These are phyloP conservation scores for Sceliomorpha sp. DNA, from an alignment of 2,888 invertebrate genomes.

Conservation along the genomic window DNA sequence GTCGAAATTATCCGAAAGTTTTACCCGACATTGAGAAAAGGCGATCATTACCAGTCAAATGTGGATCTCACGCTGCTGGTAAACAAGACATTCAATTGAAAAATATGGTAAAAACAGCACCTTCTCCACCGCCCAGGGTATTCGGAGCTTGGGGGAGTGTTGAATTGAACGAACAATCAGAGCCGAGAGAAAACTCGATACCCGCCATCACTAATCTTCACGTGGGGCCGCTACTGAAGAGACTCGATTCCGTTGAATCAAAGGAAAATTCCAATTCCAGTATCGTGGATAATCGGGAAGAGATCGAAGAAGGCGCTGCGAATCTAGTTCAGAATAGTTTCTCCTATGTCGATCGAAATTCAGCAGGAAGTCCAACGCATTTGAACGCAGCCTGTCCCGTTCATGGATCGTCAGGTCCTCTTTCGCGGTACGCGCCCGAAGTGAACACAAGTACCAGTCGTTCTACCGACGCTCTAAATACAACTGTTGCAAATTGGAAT, in stretches of 20 bases:
- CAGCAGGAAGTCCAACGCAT: neutral
- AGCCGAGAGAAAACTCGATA: constrained; percentile 58
- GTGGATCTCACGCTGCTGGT: constrained; percentile 32
- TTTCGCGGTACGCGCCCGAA: constrained; percentile 17
- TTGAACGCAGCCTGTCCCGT: too few relatives aligned
- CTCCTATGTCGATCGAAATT: neutral
- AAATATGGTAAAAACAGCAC: constrained; percentile 58
- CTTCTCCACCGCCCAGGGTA: constrained; percentile 88
- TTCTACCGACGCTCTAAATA: too few relatives aligned
- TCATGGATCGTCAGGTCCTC: neutral
- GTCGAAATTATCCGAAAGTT: constrained; percentile 91
- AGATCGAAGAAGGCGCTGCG: neutral
- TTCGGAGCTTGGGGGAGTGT: constrained; percentile 73
- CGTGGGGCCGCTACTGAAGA: constrained; percentile 71
- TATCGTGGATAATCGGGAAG: constrained; percentile 62
- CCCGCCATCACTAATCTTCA: constrained; percentile 74
- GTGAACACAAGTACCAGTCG: too few relatives aligned
- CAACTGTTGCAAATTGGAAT: too few relatives aligned
- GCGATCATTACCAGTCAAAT: constrained; percentile 73
- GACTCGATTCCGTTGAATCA: constrained; percentile 64
- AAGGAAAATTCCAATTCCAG: too few relatives aligned
- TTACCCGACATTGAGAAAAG: constrained; percentile 86
- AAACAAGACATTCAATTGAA: constrained; percentile 17
- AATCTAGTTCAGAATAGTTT: constrained; percentile 1
- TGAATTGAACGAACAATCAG: constrained; percentile 68